A percentile compares a stretch with the other conserved stretches of the same genome.
These are phyloP conservation scores for Neolamprologus caudopunctatus DNA, from an alignment of 2,113 vertebrate species.

Conservation along the genomic window DNA sequence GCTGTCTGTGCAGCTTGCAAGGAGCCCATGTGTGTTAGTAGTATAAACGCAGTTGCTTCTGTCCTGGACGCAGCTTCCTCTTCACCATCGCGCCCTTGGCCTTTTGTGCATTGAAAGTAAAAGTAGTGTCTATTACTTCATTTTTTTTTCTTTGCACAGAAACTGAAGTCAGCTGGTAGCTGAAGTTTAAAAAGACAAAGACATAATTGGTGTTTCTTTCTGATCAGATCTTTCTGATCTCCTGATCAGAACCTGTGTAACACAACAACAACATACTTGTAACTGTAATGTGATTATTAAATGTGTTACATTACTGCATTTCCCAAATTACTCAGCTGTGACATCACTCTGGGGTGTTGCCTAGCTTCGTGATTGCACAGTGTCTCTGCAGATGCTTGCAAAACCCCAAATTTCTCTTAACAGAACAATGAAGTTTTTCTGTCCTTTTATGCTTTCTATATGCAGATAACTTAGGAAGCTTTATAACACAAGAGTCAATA, in stretches of 20 bases:
- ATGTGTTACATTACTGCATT: background rate
- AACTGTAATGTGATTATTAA: background rate
- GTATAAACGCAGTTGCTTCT: background rate
- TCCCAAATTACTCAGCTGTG: background rate
- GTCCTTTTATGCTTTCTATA: background rate
- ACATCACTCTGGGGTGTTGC: background rate
- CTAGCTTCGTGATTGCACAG: background rate
- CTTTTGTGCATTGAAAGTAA: background rate
- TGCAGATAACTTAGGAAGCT: background rate
- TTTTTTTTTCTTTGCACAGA: background rate
- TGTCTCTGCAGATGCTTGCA: background rate
- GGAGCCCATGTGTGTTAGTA: background rate
- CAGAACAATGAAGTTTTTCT: background rate
- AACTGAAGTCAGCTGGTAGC: background rate
- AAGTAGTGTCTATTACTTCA: accelerated
- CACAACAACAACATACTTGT: background rate
- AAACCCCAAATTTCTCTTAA: background rate
- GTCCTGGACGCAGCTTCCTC: background rate
- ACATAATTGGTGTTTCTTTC: accelerated
- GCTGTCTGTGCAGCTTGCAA: background rate
- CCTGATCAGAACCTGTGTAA: background rate
- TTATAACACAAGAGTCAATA: accelerated
- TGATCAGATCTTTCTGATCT: background rate
- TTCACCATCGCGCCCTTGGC: accelerated
- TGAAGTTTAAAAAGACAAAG: accelerated